A percentile compares a stretch with the other conserved stretches of the same genome.
These are phyloP conservation scores for Apeira syringaria DNA, from an alignment of 2,888 invertebrate genomes.

Conservation along the genomic window DNA sequence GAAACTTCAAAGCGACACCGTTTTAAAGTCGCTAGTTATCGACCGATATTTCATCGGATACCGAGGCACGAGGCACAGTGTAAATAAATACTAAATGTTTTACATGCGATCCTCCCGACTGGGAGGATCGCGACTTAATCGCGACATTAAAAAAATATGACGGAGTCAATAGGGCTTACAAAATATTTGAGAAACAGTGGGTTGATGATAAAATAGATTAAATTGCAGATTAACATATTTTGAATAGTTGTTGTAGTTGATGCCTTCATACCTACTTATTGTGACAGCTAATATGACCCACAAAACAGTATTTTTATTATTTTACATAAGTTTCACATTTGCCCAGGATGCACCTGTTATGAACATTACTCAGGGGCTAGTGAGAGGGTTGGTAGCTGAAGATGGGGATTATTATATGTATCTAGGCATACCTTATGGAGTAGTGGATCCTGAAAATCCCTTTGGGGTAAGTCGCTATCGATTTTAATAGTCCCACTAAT, in stretches of 20 bases:
- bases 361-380: conserved; percentile 28
- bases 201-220: not conserved
- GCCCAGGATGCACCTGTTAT: conserved; percentile 13
- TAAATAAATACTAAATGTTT: no score
- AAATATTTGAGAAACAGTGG: not conserved
- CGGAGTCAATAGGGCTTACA: no score
- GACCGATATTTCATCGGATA: no score
- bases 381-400: conserved; percentile 37
- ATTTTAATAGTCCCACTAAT: no score
- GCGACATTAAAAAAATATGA: no score
- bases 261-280: no score
- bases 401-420: conserved; percentile 37
- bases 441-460: conserved; percentile 35
- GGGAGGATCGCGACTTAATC: no score
- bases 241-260: not conserved
- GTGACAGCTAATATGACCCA: not conserved
- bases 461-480: conserved; percentile 43
- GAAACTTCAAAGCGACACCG: no score
- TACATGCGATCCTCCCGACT: no score
- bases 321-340: not conserved
- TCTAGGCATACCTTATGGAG: conserved; percentile 44
- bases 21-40: no score
- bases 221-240: not conserved
- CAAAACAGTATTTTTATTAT: not conserved
- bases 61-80: no score